Conservation (phyloP, 2,113 vertebrate species). For the Deroptyus accipitrinus region DNA sequence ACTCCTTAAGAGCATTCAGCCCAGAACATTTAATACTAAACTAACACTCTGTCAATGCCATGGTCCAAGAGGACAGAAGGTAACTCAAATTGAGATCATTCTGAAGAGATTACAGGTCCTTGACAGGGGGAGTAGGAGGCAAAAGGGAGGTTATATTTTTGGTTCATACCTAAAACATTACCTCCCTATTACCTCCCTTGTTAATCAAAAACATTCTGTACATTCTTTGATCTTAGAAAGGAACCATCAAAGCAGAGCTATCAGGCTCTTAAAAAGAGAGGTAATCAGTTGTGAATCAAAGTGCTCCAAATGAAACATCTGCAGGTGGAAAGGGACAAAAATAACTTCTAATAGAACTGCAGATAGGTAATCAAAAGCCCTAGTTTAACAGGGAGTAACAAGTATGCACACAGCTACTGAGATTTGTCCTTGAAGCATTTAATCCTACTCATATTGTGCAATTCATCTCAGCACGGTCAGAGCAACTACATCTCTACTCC, state of each 20-base stretch:
- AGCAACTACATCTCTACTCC: constrained; percentile 50
- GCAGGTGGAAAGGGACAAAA: neutral
- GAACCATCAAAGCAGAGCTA: constrained; percentile 50
- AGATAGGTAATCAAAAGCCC: constrained; percentile 40
- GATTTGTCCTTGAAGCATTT: constrained; percentile 47
- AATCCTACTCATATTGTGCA: constrained; percentile 53
- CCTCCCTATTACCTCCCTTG: constrained; percentile 37
- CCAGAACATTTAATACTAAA: constrained; percentile 18
- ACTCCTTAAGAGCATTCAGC: neutral
- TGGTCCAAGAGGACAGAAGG: neutral
- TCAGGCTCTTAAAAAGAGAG: neutral
- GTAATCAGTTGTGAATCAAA: constrained; percentile 46
- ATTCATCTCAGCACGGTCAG: constrained; percentile 49
- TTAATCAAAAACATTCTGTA: constrained; percentile 69
- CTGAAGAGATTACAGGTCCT: constrained; percentile 36
- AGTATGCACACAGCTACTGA: constrained; percentile 8
- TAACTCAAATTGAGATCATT: constrained; percentile 44
- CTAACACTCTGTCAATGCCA: neutral
- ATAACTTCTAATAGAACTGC: constrained; percentile 28
- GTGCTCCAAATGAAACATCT: constrained; percentile 50
- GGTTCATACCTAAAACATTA: constrained; percentile 61
- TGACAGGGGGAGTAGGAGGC: neutral
- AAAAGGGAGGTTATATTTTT: constrained; percentile 57
- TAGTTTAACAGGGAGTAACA: constrained; percentile 40
- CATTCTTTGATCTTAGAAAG: constrained; percentile 59